Percentiles rank a stretch among this genome's conserved stretches.
These are phyloP conservation scores for Heliconius melpomene DNA, from an alignment of 1,140 invertebrate species.

Conservation along the genomic window DNA sequence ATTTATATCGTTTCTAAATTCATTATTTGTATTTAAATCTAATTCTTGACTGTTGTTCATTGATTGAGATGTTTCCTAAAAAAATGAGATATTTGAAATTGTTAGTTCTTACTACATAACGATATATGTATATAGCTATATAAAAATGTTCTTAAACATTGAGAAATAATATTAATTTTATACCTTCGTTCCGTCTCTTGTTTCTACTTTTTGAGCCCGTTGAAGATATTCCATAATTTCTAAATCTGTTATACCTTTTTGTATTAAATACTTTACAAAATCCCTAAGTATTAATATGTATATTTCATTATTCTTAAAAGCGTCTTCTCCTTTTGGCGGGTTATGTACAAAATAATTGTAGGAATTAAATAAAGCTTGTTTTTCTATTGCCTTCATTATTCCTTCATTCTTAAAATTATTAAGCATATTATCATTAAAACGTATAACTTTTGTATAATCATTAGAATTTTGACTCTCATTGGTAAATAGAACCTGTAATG, in stretches of 20 bases:
- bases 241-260: not conserved
- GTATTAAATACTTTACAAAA: not conserved
- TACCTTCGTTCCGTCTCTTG: not conserved
- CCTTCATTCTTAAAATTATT: not conserved
- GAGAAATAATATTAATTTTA: not conserved
- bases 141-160: no score
- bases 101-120: not conserved
- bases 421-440: not conserved
- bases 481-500: not conserved
- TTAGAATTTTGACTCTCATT: not conserved
- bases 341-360: not conserved
- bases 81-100: not conserved
- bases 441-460: not conserved
- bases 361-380: not conserved
- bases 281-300: slow-evolving; percentile 2
- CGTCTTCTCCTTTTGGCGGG: not conserved
- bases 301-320: not conserved
- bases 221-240: slow-evolving; percentile 1
- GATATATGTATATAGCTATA: not conserved
- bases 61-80: not conserved
- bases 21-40: not conserved
- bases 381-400: not conserved
- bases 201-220: not conserved
- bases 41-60: not conserved
- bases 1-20: not conserved